These are phyloP conservation scores for Trachelus troglodyta DNA, from an alignment of 2,888 invertebrate genomes.

Conservation along the genomic window DNA sequence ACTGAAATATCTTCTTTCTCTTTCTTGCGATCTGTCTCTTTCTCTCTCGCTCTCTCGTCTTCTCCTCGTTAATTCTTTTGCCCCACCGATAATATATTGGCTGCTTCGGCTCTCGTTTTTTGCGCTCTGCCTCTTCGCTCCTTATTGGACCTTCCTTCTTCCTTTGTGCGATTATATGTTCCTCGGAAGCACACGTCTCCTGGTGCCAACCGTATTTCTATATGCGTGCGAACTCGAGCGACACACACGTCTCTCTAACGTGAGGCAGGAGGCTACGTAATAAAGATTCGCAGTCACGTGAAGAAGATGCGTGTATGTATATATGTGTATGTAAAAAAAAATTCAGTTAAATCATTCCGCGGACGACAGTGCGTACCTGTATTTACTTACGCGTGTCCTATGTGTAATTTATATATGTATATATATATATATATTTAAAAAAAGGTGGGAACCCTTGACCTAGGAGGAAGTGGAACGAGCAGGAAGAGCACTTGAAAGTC, in stretches of 20 bases:
- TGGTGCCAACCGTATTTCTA: background rate
- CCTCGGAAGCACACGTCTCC: background rate
- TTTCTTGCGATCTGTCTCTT: slow-evolving; percentile 18
- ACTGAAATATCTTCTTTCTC: background rate
- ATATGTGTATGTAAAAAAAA: too few species aligned
- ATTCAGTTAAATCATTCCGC: background rate
- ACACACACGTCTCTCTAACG: background rate
- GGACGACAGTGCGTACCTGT: background rate
- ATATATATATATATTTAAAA: background rate
- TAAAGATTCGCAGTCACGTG: background rate
- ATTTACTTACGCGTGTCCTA: background rate
- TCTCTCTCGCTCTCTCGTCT: slow-evolving; percentile 16
- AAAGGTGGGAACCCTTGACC: slow-evolving; percentile 2
- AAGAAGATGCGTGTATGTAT: background rate
- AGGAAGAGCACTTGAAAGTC: slow-evolving; percentile 50
- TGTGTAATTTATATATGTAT: background rate
- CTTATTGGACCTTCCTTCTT: background rate
- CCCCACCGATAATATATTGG: background rate
- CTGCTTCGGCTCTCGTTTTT: background rate
- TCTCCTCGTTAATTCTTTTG: background rate
- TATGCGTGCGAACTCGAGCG: background rate
- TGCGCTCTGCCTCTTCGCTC: background rate
- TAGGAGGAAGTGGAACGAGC: slow-evolving; percentile 23
- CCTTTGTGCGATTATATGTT: background rate
- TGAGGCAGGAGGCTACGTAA: background rate